Percentiles rank a stretch among this genome's conserved stretches.
These are phyloP conservation scores for Orthosia gracilis DNA, from an alignment of 2,888 invertebrate species.

Conservation along the genomic window DNA sequence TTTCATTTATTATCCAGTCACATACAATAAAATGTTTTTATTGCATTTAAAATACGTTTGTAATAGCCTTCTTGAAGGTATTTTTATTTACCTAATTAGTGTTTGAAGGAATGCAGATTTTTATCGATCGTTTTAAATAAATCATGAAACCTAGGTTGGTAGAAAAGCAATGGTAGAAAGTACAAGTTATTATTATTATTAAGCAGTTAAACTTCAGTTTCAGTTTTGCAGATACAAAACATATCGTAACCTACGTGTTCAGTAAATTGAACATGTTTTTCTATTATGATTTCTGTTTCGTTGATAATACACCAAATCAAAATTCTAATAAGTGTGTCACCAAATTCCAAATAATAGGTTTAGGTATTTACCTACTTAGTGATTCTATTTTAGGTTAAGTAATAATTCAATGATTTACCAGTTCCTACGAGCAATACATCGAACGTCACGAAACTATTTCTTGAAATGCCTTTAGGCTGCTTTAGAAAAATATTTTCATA, in stretches of 20 bases:
- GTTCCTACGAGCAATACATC: background rate
- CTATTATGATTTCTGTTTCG: no score
- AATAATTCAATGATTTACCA: background rate
- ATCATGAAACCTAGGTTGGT: background rate
- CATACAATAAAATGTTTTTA: slow-evolving; percentile 57
- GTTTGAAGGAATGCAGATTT: slow-evolving; percentile 3
- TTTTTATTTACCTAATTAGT: slow-evolving; percentile 8
- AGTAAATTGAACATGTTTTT: no score
- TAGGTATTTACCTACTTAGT: background rate
- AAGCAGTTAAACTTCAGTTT: no score
- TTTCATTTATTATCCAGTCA: slow-evolving; percentile 54
- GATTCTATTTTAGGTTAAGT: background rate
- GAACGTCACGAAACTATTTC: background rate
- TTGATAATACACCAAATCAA: no score
- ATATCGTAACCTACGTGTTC: no score
- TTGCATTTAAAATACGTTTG: slow-evolving; percentile 49
- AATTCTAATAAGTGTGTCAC: background rate
- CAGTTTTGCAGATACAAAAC: background rate
- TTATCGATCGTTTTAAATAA: background rate
- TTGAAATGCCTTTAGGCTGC: background rate
- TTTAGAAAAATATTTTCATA: no score
- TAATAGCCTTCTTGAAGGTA: slow-evolving; percentile 34
- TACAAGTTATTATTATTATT: background rate
- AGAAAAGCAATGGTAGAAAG: background rate
- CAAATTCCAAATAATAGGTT: background rate